A percentile compares a stretch with the other conserved stretches of the same genome.
phyloP scores from a whole-genome alignment of 2,888 invertebrate genomes.

The Melanargia galathea region DNA sequence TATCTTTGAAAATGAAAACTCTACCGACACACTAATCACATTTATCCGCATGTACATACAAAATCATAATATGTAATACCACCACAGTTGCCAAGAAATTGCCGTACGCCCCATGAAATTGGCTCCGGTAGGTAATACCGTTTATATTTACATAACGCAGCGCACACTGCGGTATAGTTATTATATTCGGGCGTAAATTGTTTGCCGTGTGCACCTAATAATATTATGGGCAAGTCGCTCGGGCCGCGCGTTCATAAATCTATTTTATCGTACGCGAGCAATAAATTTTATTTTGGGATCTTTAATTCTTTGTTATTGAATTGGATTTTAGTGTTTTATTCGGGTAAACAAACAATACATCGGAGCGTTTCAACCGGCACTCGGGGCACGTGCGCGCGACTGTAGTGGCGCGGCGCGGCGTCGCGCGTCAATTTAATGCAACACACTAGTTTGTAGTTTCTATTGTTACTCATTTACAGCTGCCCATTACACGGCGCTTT shows the following conservation, averaged over 20 bases:
- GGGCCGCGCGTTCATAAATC: conserved; percentile 76
- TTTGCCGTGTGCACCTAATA: conserved; percentile 68
- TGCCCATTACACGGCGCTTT: conserved; percentile 68
- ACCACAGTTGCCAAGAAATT: conserved; percentile 33
- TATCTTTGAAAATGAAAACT: no score
- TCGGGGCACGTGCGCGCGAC: conserved; percentile 74
- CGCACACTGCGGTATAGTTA: conserved; percentile 39
- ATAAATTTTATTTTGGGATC: conserved; percentile 83
- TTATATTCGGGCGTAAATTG: conserved; percentile 51
- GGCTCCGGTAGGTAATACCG: conserved; percentile 36
- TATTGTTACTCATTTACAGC: conserved; percentile 45
- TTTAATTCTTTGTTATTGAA: conserved; percentile 83
- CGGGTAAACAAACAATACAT: conserved; percentile 81
- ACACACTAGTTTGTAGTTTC: conserved; percentile 76
- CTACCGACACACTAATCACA: not conserved
- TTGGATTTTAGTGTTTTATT: conserved; percentile 83
- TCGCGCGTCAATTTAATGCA: conserved; percentile 69
- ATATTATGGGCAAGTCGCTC: conserved; percentile 64
- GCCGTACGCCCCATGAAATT: conserved; percentile 32
- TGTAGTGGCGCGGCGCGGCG: conserved; percentile 61
- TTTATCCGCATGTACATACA: not conserved
- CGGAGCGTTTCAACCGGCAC: conserved; percentile 72
- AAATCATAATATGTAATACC: conserved; percentile 22
- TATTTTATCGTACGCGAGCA: conserved; percentile 81
- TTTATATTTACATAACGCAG: conserved; percentile 44